Evolutionary conservation across 2,113 vertebrate genomes (phyloP).

Genomic region (Neofelis nebulosa): DNA sequence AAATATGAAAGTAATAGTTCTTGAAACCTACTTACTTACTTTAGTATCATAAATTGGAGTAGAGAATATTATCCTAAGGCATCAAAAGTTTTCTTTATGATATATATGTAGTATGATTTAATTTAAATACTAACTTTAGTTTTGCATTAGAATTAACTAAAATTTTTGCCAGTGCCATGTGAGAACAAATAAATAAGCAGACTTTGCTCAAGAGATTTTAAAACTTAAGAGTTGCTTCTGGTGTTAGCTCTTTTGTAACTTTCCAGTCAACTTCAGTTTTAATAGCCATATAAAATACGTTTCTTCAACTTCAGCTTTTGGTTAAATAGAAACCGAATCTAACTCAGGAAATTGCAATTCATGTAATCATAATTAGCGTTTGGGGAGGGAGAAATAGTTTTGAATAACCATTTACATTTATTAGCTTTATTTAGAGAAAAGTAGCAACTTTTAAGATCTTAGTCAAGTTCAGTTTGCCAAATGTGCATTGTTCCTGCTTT

Average conservation of each 20-base stretch:
- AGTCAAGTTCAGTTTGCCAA: background rate
- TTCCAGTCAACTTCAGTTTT: background rate
- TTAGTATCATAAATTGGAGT: background rate
- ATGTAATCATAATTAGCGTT: background rate
- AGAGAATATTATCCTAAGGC: background rate
- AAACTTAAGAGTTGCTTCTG: background rate
- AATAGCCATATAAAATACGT: background rate
- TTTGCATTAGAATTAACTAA: slow-evolving; percentile 11
- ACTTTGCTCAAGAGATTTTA: slow-evolving; percentile 3
- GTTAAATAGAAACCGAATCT: background rate
- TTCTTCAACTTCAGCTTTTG: background rate
- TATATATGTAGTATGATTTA: background rate
- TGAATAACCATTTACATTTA: background rate
- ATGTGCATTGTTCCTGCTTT: background rate
- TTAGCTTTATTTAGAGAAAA: slow-evolving; percentile 32
- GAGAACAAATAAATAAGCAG: slow-evolving; percentile 16
- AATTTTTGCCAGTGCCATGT: background rate
- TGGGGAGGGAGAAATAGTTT: background rate
- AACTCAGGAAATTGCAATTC: background rate
- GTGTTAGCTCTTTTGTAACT: background rate
- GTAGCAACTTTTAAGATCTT: background rate
- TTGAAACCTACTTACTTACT: background rate
- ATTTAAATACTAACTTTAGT: background rate
- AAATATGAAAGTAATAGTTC: background rate
- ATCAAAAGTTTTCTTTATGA: background rate